Evolutionary conservation across 2,797 vertebrate genomes (phyloP).

Genomic region (Lithobates pipiens): DNA sequence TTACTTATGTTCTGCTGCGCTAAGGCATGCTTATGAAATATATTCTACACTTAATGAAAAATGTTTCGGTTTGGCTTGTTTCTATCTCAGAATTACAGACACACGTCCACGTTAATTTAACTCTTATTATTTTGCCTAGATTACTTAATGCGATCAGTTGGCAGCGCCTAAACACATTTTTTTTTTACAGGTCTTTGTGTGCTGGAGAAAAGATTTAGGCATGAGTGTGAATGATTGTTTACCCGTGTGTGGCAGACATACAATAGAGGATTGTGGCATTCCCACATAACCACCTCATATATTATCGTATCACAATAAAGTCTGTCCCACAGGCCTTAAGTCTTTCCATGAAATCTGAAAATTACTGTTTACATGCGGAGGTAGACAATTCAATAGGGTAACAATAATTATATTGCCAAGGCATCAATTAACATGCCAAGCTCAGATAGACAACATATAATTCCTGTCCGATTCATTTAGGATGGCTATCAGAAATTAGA

Average conservation of each 20-base stretch:
- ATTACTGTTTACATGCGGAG: constrained; percentile 38
- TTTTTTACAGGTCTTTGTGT: background rate
- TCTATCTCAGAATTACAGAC: too few relatives aligned
- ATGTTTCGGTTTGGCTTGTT: too few relatives aligned
- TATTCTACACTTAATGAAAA: too few relatives aligned
- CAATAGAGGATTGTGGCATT: constrained; percentile 19
- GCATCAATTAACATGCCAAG: constrained; percentile 33
- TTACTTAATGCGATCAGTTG: background rate
- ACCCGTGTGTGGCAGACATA: constrained; percentile 16
- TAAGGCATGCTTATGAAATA: too few relatives aligned
- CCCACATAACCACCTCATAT: background rate
- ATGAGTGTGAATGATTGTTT: constrained; percentile 22
- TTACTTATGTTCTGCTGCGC: too few relatives aligned
- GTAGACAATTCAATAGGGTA: constrained; percentile 12
- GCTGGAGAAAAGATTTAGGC: constrained; percentile 16
- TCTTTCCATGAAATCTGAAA: constrained; percentile 29
- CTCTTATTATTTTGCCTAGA: background rate
- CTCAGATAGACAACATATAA: constrained; percentile 10
- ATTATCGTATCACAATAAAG: background rate
- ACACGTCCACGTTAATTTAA: too few relatives aligned
- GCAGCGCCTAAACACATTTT: background rate
- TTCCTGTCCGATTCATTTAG: background rate
- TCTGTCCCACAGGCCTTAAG: constrained; percentile 3
- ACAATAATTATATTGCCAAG: background rate
- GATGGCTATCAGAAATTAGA: background rate